A percentile compares a stretch with the other conserved stretches of the same genome.
These are phyloP conservation scores for Phalacrocorax brasilianus DNA, from an alignment of 2,113 vertebrate species.

Conservation along the genomic window DNA sequence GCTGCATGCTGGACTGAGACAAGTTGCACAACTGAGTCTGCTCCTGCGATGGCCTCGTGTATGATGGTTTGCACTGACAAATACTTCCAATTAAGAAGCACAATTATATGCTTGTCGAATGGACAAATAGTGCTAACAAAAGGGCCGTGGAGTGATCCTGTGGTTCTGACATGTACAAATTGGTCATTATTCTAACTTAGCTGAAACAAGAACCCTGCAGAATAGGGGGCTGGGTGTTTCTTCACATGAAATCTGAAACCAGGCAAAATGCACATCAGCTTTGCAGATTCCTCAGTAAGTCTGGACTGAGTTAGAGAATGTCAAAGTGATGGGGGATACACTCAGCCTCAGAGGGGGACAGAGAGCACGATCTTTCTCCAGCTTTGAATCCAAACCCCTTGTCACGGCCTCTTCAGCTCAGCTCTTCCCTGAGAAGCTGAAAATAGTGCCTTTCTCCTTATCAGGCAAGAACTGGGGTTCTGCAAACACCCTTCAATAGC, in stretches of 20 bases:
- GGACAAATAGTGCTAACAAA: not conserved
- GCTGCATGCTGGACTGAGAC: not conserved
- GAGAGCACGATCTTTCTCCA: not conserved
- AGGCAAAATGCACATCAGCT: not conserved
- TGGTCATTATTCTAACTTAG: not conserved
- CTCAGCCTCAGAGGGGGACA: not conserved
- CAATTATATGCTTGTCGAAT: not conserved
- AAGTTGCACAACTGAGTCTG: not conserved
- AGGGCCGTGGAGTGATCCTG: not conserved
- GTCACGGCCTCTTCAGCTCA: not conserved
- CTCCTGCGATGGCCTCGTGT: not conserved
- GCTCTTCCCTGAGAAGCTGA: not conserved
- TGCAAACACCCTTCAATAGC: not conserved
- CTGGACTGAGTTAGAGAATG: constrained; percentile 18
- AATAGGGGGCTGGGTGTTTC: not conserved
- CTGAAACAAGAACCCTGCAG: not conserved
- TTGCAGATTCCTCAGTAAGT: not conserved
- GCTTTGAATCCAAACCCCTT: not conserved
- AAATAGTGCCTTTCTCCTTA: fast-evolving
- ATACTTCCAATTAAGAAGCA: not conserved
- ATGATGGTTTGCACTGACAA: not conserved
- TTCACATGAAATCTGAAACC: not conserved
- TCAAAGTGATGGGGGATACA: not conserved
- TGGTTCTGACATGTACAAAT: not conserved
- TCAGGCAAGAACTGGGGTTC: not conserved